Evolutionary conservation across 2,113 vertebrate genomes (phyloP).

Genomic region (Eira barbara): DNA sequence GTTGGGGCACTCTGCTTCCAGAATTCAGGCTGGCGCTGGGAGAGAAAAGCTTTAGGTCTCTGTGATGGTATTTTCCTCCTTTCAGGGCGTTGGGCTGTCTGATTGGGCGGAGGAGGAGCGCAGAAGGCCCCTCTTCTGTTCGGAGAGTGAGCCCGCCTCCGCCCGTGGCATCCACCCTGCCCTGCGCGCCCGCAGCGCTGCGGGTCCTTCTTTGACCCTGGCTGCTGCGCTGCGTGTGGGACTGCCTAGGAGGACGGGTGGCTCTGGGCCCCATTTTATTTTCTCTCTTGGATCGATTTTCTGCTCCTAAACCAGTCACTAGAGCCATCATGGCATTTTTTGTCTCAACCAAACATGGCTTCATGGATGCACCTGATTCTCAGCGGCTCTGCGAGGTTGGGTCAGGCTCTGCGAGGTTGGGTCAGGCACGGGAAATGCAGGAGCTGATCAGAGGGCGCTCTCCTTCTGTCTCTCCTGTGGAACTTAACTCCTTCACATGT

Average conservation of each 20-base stretch:
- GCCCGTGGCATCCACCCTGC: accelerated
- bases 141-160: accelerated
- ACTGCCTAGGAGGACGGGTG: not conserved
- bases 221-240: accelerated
- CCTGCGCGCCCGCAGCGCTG: accelerated
- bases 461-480: not conserved
- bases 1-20: not conserved
- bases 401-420: accelerated
- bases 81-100: not conserved
- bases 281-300: not conserved
- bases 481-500: too few species aligned
- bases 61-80: not conserved
- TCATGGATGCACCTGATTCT: accelerated
- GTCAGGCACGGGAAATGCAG: accelerated
- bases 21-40: not conserved
- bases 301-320: not conserved
- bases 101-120: not conserved
- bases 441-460: not conserved
- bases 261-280: not conserved
- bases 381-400: not conserved
- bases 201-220: accelerated
- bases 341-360: not conserved
- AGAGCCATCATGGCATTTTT: accelerated
- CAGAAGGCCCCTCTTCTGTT: accelerated
- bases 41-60: not conserved